A percentile compares a stretch with the other conserved stretches of the same genome.
phyloP scores from a whole-genome alignment of 2,113 vertebrate species.

The Cephalopterus ornatus region DNA sequence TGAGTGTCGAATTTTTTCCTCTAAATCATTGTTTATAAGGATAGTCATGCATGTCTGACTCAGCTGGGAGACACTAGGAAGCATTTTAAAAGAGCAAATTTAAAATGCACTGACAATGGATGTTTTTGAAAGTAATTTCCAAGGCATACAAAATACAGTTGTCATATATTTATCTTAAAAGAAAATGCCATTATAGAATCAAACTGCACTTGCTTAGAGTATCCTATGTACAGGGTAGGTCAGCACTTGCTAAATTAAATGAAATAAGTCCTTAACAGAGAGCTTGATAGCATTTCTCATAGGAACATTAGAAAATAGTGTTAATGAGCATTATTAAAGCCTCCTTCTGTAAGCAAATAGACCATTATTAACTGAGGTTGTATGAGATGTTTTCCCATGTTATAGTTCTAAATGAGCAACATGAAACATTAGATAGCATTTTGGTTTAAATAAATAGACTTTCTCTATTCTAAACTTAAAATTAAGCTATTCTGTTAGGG shows the following conservation, averaged over 20 bases:
- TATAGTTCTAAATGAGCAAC: neutral
- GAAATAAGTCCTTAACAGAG: slow-evolving; percentile 65
- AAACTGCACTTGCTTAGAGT: slow-evolving; percentile 1
- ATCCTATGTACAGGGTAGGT: slow-evolving; percentile 25
- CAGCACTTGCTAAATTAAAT: slow-evolving; percentile 66
- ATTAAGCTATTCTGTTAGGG: slow-evolving; percentile 26
- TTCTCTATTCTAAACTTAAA: slow-evolving; percentile 53
- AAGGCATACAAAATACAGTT: neutral
- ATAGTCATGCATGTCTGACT: slow-evolving; percentile 48
- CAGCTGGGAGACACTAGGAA: neutral
- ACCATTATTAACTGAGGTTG: slow-evolving; percentile 69
- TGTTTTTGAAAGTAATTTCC: slow-evolving; percentile 11
- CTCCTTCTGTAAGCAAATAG: slow-evolving; percentile 66
- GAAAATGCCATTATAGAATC: neutral
- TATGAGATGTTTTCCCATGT: slow-evolving; percentile 31
- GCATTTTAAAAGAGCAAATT: slow-evolving; percentile 4
- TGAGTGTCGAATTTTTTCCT: slow-evolving; percentile 51
- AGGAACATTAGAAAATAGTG: slow-evolving; percentile 58
- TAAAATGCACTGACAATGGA: neutral
- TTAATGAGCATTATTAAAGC: slow-evolving; percentile 67
- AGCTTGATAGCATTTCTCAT: slow-evolving; percentile 68
- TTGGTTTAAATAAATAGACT: slow-evolving; percentile 24
- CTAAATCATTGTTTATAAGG: slow-evolving; percentile 70
- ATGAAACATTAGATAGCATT: slow-evolving; percentile 25
- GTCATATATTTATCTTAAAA: neutral